Evolutionary conservation across 2,113 vertebrate genomes (phyloP), one percentile per base, ranked within the genome.

Genomic region (Polypterus senegalus): DNA sequence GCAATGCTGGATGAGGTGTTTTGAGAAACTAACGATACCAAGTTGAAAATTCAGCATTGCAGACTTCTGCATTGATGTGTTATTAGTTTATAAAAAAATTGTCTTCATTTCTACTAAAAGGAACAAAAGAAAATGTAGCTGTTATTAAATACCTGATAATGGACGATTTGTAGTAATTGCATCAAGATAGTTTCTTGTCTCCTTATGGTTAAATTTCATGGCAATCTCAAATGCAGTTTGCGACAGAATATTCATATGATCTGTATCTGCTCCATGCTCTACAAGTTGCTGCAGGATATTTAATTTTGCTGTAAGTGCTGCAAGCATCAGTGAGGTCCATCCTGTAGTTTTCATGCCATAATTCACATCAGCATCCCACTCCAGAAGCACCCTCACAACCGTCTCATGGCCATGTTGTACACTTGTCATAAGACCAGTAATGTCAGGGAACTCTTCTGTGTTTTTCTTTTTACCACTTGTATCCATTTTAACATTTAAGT

Each of bases 191-290:
- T 81, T 78, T 59, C 87, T 91, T 66, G 97, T 81, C 60, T 96
- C 94, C 74, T 89, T 90, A 72, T 94, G 87, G 49, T 88, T 89
- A 47, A 91, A 74, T 70, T 91, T 88, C 64, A 93, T 81, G 3
- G 94, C 88, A 0, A 98, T 79, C 76, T 98, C 92, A 54, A 97
- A 95, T 9, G 96, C 86, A 0, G 94, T 98, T 80, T 96, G 92
- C 67, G 90, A 88, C 58, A 95, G 79, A 3, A 89, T 86, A 0
- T 93, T 92, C 64, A 91, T 69, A 58, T 90, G 86, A 78, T 97
- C 90, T 0, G 93, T 87, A 73, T 93, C 88, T 27, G 93, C 92
- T 54, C 96, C 94, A 0, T 88, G 87, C 74, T 93, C 93, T 58
- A 92, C 77, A 64, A 97, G 85, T 81, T 92, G 94, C 77, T 94